A percentile compares a stretch with the other conserved stretches of the same genome.
phyloP scores from a whole-genome alignment of 2,797 vertebrate species.

The Dermochelys coriacea region DNA sequence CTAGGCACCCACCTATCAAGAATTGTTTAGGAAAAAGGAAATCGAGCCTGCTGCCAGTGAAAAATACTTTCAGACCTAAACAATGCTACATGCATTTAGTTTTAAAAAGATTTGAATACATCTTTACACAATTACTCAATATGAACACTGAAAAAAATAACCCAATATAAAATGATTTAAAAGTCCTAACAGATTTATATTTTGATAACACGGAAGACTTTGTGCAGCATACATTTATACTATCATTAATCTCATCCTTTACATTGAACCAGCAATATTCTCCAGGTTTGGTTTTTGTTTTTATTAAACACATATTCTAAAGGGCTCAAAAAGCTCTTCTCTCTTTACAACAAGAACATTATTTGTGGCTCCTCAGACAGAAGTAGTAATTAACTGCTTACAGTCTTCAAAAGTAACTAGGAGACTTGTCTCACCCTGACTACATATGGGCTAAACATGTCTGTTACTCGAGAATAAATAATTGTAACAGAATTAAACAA shows the following conservation, averaged over 20 bases:
- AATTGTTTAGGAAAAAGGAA: background rate
- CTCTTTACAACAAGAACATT: conserved; percentile 19
- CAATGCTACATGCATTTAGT: accelerated
- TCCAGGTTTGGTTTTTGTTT: background rate
- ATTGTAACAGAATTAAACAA: conserved; percentile 64
- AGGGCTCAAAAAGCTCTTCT: conserved; percentile 2
- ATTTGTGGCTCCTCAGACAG: conserved; percentile 5
- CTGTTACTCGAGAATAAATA: conserved; percentile 52
- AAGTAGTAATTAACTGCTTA: conserved; percentile 57
- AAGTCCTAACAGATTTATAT: background rate
- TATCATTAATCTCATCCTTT: background rate
- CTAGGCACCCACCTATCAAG: background rate
- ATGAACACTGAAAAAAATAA: background rate
- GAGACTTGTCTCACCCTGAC: conserved; percentile 40
- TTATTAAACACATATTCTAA: background rate
- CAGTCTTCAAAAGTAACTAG: background rate
- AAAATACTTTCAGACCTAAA: background rate
- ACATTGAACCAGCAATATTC: background rate
- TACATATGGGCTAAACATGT: conserved; percentile 57
- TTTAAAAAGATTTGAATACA: background rate
- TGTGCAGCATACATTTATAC: background rate
- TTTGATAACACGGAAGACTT: background rate
- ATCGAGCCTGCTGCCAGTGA: background rate
- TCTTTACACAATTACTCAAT: background rate
- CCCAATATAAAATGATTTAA: background rate